phyloP scores from a whole-genome alignment of 2,797 vertebrate genomes.

The Parotocinclus haroldoi region DNA sequence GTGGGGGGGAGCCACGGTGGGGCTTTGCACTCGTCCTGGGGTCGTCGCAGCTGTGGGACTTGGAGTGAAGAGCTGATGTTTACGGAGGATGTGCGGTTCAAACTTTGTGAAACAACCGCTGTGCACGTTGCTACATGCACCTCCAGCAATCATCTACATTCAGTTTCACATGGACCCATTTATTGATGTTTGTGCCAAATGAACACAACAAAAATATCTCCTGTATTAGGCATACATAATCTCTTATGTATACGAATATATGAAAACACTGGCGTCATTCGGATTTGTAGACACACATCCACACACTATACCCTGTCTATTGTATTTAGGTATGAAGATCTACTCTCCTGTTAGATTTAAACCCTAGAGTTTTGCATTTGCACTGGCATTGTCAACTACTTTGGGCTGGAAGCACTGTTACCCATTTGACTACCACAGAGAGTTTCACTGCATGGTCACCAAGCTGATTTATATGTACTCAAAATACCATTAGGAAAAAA shows the following conservation, averaged over 20 bases:
- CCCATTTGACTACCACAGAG: conserved; percentile 56
- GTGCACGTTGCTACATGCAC: conserved; percentile 40
- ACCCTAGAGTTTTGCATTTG: conserved; percentile 56
- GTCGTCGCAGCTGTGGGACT: conserved; percentile 19
- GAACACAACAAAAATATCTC: conserved; percentile 49
- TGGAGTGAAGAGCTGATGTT: conserved; percentile 19
- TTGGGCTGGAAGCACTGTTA: conserved; percentile 61
- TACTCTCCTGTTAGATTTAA: conserved; percentile 52
- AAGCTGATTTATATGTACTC: conserved; percentile 72
- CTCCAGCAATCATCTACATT: conserved; percentile 45
- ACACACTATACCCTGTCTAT: conserved; percentile 60
- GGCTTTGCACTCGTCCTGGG: conserved; percentile 30
- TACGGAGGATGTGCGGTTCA: conserved; percentile 20
- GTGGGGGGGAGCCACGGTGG: conserved; percentile 14
- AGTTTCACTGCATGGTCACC: conserved; percentile 55
- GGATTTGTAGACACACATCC: conserved; percentile 52
- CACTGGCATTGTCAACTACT: conserved; percentile 58
- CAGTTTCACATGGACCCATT: conserved; percentile 52
- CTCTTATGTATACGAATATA: conserved; percentile 50
- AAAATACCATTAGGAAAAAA: conserved; percentile 84
- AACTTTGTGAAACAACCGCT: conserved; percentile 34
- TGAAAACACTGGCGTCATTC: conserved; percentile 52
- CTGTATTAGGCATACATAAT: conserved; percentile 50
- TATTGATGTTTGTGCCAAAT: conserved; percentile 51
- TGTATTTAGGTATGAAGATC: conserved; percentile 56